Evolutionary conservation across 2,113 vertebrate species (phyloP).

Genomic region (Rana temporaria): DNA sequence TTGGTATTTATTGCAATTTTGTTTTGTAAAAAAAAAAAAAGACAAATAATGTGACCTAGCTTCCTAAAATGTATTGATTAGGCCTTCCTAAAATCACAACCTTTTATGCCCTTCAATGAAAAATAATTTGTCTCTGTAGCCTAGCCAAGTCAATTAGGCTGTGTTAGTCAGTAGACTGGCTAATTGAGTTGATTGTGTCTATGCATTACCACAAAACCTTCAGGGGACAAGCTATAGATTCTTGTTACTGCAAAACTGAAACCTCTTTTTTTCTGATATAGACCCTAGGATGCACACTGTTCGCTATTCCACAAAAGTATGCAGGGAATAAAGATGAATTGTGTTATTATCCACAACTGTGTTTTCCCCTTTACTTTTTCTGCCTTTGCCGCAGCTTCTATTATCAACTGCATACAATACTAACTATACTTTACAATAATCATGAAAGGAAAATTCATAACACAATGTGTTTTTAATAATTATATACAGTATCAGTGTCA

Average conservation of each 20-base stretch:
- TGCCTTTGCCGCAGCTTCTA: slow-evolving; percentile 19
- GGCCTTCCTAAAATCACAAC: slow-evolving; percentile 41
- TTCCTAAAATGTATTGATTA: slow-evolving; percentile 32
- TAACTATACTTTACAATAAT: slow-evolving; percentile 17
- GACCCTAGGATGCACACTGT: slow-evolving; percentile 8
- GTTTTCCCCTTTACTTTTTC: not conserved
- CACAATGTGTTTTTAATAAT: slow-evolving; percentile 24
- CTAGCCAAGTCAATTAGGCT: slow-evolving; percentile 48
- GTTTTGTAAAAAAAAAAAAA: not conserved
- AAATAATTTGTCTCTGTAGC: slow-evolving; percentile 37
- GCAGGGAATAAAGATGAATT: slow-evolving; percentile 5
- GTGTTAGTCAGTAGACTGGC: slow-evolving; percentile 41
- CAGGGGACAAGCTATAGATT: slow-evolving; percentile 49
- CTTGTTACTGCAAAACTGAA: slow-evolving; percentile 38
- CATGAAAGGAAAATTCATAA: slow-evolving; percentile 7
- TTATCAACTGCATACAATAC: slow-evolving; percentile 28
- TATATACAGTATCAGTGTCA: slow-evolving; percentile 12
- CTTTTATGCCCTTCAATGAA: slow-evolving; percentile 55
- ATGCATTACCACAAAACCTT: slow-evolving; percentile 51
- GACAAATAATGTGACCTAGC: not conserved
- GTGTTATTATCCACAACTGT: not conserved
- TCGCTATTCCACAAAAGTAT: slow-evolving; percentile 8
- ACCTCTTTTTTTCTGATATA: slow-evolving; percentile 31
- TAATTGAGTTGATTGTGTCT: slow-evolving; percentile 43
- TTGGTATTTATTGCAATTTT: not conserved